Evolutionary conservation across 2,888 invertebrate species (phyloP).

Genomic region (Horisme vitalbata): DNA sequence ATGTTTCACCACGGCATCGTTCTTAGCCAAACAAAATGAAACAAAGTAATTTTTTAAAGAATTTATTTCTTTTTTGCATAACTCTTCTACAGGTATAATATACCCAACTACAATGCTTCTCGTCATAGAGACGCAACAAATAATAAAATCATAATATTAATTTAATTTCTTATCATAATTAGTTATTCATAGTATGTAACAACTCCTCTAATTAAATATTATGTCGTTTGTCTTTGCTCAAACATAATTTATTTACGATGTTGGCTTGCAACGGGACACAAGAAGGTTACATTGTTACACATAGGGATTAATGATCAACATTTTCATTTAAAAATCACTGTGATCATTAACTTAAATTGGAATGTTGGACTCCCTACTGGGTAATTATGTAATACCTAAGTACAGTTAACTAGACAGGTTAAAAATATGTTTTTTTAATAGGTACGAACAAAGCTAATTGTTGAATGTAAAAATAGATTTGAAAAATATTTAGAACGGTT

Average conservation of each 20-base stretch:
- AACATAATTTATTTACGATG: not conserved
- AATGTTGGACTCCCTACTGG: constrained; percentile 13
- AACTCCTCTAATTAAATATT: constrained; percentile 13
- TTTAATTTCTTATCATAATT: constrained; percentile 17
- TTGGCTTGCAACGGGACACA: constrained; percentile 12
- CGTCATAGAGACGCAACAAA: constrained; percentile 26
- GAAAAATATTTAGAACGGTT: no score
- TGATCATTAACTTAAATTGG: constrained; percentile 5
- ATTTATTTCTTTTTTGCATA: constrained; percentile 34
- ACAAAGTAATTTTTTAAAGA: constrained; percentile 18
- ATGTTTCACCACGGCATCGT: no score
- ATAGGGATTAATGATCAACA: not conserved
- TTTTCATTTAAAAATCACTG: not conserved
- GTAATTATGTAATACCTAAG: not conserved
- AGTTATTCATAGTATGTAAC: constrained; percentile 7
- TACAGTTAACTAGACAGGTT: no score
- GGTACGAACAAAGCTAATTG: no score
- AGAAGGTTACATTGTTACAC: constrained; percentile 3
- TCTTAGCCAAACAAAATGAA: no score
- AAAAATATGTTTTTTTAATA: not conserved
- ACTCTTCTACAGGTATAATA: constrained; percentile 30
- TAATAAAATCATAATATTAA: constrained; percentile 24
- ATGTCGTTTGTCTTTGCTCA: constrained; percentile 16
- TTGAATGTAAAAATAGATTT: no score
- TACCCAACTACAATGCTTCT: constrained; percentile 28